Base-by-base conservation (phyloP, 2,113 vertebrate species). In the Leptobrachium leishanense region DNA sequence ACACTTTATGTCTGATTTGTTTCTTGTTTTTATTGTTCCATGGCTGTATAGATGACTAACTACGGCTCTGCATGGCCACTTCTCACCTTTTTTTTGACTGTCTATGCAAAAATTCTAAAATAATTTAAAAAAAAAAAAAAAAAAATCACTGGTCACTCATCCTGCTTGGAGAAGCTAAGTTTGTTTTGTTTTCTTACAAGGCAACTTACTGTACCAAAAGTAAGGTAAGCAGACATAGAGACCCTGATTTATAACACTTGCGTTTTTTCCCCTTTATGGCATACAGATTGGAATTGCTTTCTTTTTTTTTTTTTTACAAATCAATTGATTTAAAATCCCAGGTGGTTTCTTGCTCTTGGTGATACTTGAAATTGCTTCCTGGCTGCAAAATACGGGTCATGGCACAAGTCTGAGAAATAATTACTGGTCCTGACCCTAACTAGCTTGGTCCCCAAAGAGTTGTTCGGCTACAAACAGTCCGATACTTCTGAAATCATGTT, bases 301-400 rank as follows among this genome's bases (percentile, higher is more conserved):
- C 15, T 54, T 42, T 31, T 31, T 31, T 31, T 31, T 31, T 31
- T 31, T 31, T 7, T 79, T 54, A 65, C 6, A 41, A 54, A 65
- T 53, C 31, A 71, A 79, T 79, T 79, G 77, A 72, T 79, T 79
- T 79, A 72, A 46, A 9, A 72, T 72, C 57, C 62, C 55, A 64
- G 68, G 57, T 64, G n/a, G 63, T 78, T 64, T 72, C 68, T 78
- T 50, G 54, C 55, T 64, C 63, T 53, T 53, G 63, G 46, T 41
- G 41, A 68, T 66, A 79, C 13, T 55, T 40, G 63, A 50, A 42
- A 54, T 79, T 55, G 77, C 43, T 66, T 43, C 13, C 44, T 55
- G 44, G 12, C 62, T 57, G 72, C 50, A 64, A 66, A 66, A 65
- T 79, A 72, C 77, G 72, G 77, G 77, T 79, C 69, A 79, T 10